Evolutionary conservation across 2,113 vertebrate species (phyloP).

Genomic region (Epinephelus lanceolatus): DNA sequence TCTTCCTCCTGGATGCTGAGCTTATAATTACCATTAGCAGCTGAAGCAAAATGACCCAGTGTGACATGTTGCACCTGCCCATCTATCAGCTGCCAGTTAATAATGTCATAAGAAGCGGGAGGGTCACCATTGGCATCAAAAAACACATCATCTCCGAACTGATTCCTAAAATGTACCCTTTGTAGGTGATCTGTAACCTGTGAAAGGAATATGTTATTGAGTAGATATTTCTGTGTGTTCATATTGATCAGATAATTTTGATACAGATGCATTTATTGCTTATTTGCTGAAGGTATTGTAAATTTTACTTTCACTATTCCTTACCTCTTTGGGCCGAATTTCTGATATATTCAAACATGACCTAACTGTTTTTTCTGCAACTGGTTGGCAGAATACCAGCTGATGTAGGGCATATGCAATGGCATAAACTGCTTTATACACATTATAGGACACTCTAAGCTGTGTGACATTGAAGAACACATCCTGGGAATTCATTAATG

Average conservation of each 20-base stretch:
- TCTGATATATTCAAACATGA: constrained; percentile 77
- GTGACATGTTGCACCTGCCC: constrained; percentile 82
- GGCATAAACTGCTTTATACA: constrained; percentile 85
- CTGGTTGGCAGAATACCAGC: constrained; percentile 77
- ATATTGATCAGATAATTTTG: neutral
- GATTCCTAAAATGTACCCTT: constrained; percentile 77
- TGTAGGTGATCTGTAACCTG: constrained; percentile 79
- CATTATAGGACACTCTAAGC: constrained; percentile 83
- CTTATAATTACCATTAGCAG: constrained; percentile 57
- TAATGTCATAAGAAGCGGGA: constrained; percentile 82
- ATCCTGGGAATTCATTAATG: constrained; percentile 68
- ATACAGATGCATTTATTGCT: neutral
- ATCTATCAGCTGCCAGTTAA: constrained; percentile 85
- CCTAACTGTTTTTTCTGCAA: constrained; percentile 7
- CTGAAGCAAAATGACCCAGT: constrained; percentile 78
- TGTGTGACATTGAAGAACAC: constrained; percentile 83
- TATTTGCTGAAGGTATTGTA: neutral
- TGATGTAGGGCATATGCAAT: constrained; percentile 83
- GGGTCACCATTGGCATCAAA: constrained; percentile 84
- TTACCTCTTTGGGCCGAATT: constrained; percentile 78
- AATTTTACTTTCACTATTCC: neutral
- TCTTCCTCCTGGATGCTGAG: constrained; percentile 76
- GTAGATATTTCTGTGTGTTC: neutral
- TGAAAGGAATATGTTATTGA: neutral
- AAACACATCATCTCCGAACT: constrained; percentile 78